Evolutionary conservation across 2,888 invertebrate species (phyloP), one percentile per base, ranked within the genome.

Genomic region (Xanthostigma xanthostigma): DNA sequence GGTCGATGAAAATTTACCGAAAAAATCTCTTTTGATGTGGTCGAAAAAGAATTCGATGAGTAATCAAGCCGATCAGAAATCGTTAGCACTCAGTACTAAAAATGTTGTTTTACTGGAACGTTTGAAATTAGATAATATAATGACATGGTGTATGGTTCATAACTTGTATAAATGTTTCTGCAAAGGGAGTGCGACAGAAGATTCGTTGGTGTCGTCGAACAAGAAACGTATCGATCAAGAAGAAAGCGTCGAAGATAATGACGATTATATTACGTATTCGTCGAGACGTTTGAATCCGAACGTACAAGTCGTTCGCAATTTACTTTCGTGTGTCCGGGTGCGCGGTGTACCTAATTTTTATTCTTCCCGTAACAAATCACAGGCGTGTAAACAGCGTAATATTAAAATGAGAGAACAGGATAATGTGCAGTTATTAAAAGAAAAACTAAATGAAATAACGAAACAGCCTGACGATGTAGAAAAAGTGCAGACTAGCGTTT

Each of bases 141-240:
- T 76, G 51, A 74, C 76, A 1, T 81, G 73, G 70, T 84, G 83
- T 56, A 75, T 81, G 73, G 68, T 74, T 2, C 83, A 84, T 59
- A 68, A 73, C 55, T 61, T 78, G 44, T 80, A 83, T 56, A 75
- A 76, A 58, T 83, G 83, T 62, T 75, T 75, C 60, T 83, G 82
- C 59, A 72, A 72, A 54, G 72, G 75, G 2, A 66, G 58, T 59
- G 68, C 68, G 56, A 9, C 43, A 13, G 42, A 43, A 42, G 41
- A 47, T 43, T 43, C 45, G 17, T 46, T 45, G 41, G 61, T 59
- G 11, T 56, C 62, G 46, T 14, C 48, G 9, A 36, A 12, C 35
- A 14, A 44, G 14, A 44, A 44, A 50, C 41, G 35, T 42, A 35
- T 47, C 17, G 12, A 33, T 12, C n/a, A 27, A 10, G 41, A 48